These are phyloP conservation scores for Drosophila punjabiensis DNA, from an alignment of 1,140 invertebrate species.

Conservation along the genomic window DNA sequence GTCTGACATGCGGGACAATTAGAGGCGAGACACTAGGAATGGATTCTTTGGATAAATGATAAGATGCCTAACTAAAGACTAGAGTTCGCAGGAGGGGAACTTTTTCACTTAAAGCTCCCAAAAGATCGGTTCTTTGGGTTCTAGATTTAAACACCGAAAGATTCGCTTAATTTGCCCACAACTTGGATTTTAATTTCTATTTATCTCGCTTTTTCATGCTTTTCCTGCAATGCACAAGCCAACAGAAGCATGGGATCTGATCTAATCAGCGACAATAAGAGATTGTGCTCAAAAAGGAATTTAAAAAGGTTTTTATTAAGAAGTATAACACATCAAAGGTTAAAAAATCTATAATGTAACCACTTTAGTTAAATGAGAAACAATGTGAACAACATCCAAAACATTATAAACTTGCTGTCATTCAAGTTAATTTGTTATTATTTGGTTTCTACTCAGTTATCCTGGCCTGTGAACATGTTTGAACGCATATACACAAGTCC, in stretches of 20 bases:
- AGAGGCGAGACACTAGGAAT: background rate
- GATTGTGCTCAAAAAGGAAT: no score
- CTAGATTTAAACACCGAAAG: background rate
- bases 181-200: no score
- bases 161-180: no score
- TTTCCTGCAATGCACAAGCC: no score
- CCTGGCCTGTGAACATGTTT: slow-evolving; percentile 25
- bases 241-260: no score
- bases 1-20: slow-evolving; percentile 29
- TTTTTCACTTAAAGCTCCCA: background rate
- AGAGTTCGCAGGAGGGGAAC: background rate
- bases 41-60: background rate
- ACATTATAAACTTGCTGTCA: background rate
- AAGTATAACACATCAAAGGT: no score
- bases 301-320: no score
- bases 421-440: background rate
- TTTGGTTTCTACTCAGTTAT: slow-evolving; percentile 14
- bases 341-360: no score
- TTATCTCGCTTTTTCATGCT: no score
- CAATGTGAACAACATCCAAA: background rate
- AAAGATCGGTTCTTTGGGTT: background rate
- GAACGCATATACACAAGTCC: slow-evolving; percentile 35
- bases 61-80: background rate
- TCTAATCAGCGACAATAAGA: no score
- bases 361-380: background rate